phyloP scores from a whole-genome alignment of 92 coral and sea anemone species.

The Pocillopora grandis region DNA sequence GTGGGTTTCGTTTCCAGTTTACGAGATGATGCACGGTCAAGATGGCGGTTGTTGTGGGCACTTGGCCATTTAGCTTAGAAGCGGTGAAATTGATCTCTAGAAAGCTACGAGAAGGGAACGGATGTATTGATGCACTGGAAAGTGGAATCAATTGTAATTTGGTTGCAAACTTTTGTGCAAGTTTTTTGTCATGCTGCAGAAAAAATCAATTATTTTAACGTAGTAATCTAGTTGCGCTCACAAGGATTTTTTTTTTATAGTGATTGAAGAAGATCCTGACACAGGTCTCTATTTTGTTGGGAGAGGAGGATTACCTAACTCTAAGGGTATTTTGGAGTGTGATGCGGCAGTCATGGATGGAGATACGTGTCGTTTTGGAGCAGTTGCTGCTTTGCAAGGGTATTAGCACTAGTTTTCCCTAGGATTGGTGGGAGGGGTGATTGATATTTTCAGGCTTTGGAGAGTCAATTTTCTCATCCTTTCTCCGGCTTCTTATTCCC shows the following conservation, averaged over 20 bases:
- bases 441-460: no score
- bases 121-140: constrained; percentile 57
- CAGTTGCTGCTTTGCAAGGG: constrained; percentile 79
- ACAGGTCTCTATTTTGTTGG: constrained; percentile 71
- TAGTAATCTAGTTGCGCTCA: neutral
- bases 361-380: constrained; percentile 61
- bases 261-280: constrained; percentile 61
- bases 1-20: constrained; percentile 9
- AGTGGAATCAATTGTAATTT: constrained; percentile 64
- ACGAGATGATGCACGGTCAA: neutral
- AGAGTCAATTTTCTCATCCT: no score
- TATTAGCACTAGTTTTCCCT: neutral
- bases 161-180: neutral
- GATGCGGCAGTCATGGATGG: constrained; percentile 83
- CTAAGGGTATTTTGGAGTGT: constrained; percentile 69
- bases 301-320: constrained; percentile 76
- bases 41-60: constrained; percentile 71
- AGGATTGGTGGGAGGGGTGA: neutral
- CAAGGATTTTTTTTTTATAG: constrained; percentile 17
- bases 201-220: neutral
- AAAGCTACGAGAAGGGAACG: constrained; percentile 46
- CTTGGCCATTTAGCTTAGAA: constrained; percentile 69
- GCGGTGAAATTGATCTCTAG: constrained; percentile 66
- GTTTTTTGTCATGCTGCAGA: neutral
- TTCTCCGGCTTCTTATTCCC: no score